Evolutionary conservation across 2,888 invertebrate species (phyloP), one percentile per base, ranked within the genome.

Genomic region (Limnephilus marmoratus): DNA sequence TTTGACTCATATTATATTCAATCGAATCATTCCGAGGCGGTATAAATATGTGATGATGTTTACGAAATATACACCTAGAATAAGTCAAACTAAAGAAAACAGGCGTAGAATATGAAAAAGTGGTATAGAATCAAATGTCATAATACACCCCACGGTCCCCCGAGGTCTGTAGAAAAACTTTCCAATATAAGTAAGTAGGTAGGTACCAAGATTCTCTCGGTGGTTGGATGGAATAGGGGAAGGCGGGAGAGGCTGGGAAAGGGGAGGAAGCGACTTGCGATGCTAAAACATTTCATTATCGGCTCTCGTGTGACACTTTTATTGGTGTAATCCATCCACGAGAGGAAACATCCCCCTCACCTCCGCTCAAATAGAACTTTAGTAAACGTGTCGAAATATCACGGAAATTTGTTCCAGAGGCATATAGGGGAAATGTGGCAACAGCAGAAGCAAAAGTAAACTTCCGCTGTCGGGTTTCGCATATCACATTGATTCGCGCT

Each of bases 271-370:
- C 88, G 92, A 90, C 87, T 91, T 85, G 86, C 91, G 90, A 92
- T 92, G 91, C 93, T 92, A 90, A 93, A 91, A 92, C 93, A 93
- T 93, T 93, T 93, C 93, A 93, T 93, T 93, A 93, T 93, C 93
- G 91, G 90, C 83, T 91, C 90, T 31, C 91, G 45, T 49, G 93
- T 90, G 93, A 93, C 93, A 93, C 92, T 92, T 92, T 92, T 93
- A 93, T 93, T 93, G 93, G 92, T 81, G 93, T 92, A 92, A 93
- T 93, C 93, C 92, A 93, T 93, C 93, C 90, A 90, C 81, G 85
- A 24, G 68, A 81, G 92, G 90, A 90, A 91, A 87, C 88, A 49
- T 41, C 49, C 85, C 81, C 81, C 81, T 49, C 87, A 81, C 18
- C 87, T n/a, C 81, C 82, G 18, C 24, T 68, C 41, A 89, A n/a